These are phyloP conservation scores for Gnathonemus longibarbis DNA, from an alignment of 2,113 vertebrate species.

Conservation along the genomic window DNA sequence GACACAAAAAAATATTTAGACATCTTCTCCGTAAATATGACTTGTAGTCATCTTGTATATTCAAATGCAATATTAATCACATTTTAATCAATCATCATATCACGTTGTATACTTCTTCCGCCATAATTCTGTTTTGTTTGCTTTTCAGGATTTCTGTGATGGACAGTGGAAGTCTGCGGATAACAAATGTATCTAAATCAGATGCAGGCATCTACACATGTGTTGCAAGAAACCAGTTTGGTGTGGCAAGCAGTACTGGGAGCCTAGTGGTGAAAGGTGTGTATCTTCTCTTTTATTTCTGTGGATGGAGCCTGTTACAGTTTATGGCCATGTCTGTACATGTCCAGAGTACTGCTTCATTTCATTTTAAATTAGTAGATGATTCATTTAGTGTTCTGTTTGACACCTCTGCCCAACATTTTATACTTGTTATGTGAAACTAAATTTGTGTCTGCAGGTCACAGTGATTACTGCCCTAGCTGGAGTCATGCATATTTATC, in stretches of 20 bases:
- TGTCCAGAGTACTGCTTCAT: background rate
- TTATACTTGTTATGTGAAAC: background rate
- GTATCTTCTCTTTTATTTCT: background rate
- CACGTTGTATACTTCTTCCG: background rate
- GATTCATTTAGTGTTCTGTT: background rate
- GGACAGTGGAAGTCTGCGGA: constrained; percentile 82
- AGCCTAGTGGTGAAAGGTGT: constrained; percentile 88
- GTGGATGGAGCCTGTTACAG: background rate
- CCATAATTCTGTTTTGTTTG: constrained; percentile 23
- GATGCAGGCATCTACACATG: constrained; percentile 87
- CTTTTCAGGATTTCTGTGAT: constrained; percentile 69
- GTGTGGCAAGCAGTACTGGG: constrained; percentile 83
- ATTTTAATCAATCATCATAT: background rate
- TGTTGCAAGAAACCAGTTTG: constrained; percentile 85
- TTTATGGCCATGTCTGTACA: background rate
- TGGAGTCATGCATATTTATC: constrained; percentile 6
- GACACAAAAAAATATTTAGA: constrained; percentile 24
- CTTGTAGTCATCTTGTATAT: background rate
- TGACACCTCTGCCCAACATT: background rate
- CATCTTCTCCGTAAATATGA: background rate
- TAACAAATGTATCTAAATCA: constrained; percentile 77
- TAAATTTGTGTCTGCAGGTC: background rate
- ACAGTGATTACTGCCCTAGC: background rate
- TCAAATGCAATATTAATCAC: background rate
- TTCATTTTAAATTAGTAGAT: background rate